Base-by-base conservation (phyloP, 2,888 invertebrate species). In the Polydrusus cervinus region DNA sequence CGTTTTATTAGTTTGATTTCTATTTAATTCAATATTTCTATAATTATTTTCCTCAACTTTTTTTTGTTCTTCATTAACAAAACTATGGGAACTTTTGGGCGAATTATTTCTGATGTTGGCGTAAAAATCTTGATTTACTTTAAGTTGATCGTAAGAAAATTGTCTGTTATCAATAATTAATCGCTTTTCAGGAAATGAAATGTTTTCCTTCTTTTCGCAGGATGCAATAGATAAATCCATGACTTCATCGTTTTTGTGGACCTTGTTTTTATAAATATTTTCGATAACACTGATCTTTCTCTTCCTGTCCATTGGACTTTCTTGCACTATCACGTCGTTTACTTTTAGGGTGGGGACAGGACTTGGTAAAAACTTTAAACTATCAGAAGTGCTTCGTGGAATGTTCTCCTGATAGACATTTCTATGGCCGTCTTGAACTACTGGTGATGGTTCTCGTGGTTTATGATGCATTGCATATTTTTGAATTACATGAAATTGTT, bases 401-500 rank as follows among this genome's bases (percentile, higher is more conserved):
- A 10, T 30, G 43, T 68, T 53, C 57, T 57, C 51, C 16, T 55
- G 68, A 51, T 16, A 68, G 18, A 14, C 57, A 57, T 40, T 51
- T 38, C 43, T 57, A 34, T 55, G 14, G 34, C 13, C 40, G 14
- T 38, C 53, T 7, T 55, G 55, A 30, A 55, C 14, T 14, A 55
- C 55, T n/a, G 34, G n/a, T 11, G 53, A 13, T 16, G 16, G 13
- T 67, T 78, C 43, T 47, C 47, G 43, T 34, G 65, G 18, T 66
- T 68, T 6, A 16, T 60, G 11, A 18, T 60, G 43, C 49, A 71
- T 20, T 18, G 78, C 79, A 76, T 85, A 85, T 65, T 83, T 83
- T 76, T 84, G 83, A 38, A 85, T 84, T 1, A 85, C 85, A 68
- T 84, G 82, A 68, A 88, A 85, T 72, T 87, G 87, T 66, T 87